These are phyloP conservation scores for Cheilosia vulpina DNA, from an alignment of 2,888 invertebrate species.

Conservation along the genomic window DNA sequence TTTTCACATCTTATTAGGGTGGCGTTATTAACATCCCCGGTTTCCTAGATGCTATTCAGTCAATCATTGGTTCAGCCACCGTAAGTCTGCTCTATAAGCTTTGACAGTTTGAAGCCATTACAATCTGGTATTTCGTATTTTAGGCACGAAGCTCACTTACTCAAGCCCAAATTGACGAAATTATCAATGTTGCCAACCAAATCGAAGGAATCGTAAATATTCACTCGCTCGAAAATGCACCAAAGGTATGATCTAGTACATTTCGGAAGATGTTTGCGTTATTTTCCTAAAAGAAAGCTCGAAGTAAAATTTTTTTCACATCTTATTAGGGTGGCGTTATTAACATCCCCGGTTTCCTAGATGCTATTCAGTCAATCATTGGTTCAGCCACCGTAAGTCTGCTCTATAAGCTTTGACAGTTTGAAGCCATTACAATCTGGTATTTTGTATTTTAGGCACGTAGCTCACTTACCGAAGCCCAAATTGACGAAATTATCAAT, in stretches of 20 bases:
- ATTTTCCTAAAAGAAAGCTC: background rate
- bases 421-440: too few species aligned
- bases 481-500: slow-evolving; percentile 21
- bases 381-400: too few species aligned
- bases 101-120: too few species aligned
- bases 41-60: slow-evolving; percentile 7
- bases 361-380: slow-evolving; percentile 3
- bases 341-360: slow-evolving; percentile 11
- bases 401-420: too few species aligned
- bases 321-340: slow-evolving; percentile 6
- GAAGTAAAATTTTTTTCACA: background rate
- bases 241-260: background rate
- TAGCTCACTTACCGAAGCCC: slow-evolving; percentile 2
- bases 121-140: background rate
- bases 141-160: slow-evolving; percentile 14
- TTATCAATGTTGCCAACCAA: slow-evolving; percentile 5
- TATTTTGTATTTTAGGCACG: too few species aligned
- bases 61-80: background rate
- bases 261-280: background rate
- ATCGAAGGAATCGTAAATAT: slow-evolving; percentile 14
- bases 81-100: too few species aligned
- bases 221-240: too few species aligned
- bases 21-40: slow-evolving; percentile 5
- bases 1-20: background rate
- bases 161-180: slow-evolving; percentile 2